Conservation (phyloP, 2,113 vertebrate genomes). For the Hemiprocne comata region DNA sequence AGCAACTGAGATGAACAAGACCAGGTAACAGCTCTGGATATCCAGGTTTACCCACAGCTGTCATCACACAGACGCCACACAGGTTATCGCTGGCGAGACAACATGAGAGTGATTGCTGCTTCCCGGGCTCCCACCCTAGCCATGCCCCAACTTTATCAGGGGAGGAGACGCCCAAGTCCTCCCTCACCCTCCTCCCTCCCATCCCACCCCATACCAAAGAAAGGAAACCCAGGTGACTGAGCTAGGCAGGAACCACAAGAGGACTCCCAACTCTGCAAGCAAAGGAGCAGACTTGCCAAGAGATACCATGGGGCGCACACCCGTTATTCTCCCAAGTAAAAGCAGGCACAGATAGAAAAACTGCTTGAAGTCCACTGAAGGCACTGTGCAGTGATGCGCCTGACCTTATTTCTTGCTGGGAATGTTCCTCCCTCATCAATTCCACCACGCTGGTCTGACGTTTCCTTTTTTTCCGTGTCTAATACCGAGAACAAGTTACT, state of each 20-base stretch:
- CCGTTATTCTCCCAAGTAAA: not conserved
- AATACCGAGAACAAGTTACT: constrained; percentile 40
- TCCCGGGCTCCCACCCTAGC: not conserved
- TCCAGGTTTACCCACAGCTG: not conserved
- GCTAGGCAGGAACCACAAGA: not conserved
- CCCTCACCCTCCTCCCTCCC: not conserved
- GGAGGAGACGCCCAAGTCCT: not conserved
- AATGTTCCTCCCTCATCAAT: constrained; percentile 1
- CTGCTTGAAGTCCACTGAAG: not conserved
- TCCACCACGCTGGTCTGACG: not conserved
- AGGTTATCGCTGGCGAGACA: accelerated
- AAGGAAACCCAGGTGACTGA: not conserved
- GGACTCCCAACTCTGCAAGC: not conserved
- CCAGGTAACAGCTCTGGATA: not conserved
- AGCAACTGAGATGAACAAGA: not conserved
- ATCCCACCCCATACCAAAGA: not conserved
- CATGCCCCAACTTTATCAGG: not conserved
- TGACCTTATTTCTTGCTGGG: constrained; percentile 36
- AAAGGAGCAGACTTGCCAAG: not conserved
- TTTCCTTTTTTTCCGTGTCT: constrained; percentile 16
- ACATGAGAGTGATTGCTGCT: not conserved
- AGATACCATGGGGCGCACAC: not conserved
- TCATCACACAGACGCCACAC: not conserved
- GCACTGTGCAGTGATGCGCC: not conserved
- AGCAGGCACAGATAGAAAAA: not conserved